Conservation (phyloP, 2,888 invertebrate genomes). For the Agonopterix heracliana region DNA sequence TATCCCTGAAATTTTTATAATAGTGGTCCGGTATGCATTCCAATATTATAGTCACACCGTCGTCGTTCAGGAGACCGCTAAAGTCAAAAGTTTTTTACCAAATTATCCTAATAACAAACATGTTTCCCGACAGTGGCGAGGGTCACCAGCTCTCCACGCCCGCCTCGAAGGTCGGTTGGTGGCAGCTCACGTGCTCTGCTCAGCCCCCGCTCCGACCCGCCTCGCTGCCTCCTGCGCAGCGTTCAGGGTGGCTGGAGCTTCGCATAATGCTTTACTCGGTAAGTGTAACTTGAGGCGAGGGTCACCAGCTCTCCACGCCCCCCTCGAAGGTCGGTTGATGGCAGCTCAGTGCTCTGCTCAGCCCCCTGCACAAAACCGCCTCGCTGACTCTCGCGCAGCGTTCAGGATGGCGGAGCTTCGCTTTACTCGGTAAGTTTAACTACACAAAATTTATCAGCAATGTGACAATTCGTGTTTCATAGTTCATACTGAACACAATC, state of each 20-base stretch:
- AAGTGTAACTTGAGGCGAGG: conserved; percentile 81
- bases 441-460: no score
- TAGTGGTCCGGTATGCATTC: no score
- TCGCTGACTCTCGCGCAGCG: conserved; percentile 88
- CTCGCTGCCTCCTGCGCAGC: conserved; percentile 89
- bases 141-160: conserved; percentile 82
- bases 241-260: conserved; percentile 88
- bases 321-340: conserved; percentile 87
- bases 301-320: conserved; percentile 81
- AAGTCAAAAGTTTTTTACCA: no score
- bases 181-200: conserved; percentile 86
- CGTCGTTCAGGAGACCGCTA: no score
- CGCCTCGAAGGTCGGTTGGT: conserved; percentile 88
- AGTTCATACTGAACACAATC: no score
- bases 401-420: conserved; percentile 88
- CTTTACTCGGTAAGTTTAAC: conserved; percentile 54
- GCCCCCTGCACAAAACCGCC: conserved; percentile 72
- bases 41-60: no score
- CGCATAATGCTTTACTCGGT: conserved; percentile 67
- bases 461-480: no score
- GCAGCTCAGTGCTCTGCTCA: conserved; percentile 87
- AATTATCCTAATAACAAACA: no score
- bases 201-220: conserved; percentile 74
- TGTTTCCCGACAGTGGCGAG: conserved; percentile 84
- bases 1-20: no score